Percentiles rank a stretch among this genome's conserved stretches.
Conservation (phyloP, 2,888 invertebrate genomes). For the Xestia c-nigrum region DNA sequence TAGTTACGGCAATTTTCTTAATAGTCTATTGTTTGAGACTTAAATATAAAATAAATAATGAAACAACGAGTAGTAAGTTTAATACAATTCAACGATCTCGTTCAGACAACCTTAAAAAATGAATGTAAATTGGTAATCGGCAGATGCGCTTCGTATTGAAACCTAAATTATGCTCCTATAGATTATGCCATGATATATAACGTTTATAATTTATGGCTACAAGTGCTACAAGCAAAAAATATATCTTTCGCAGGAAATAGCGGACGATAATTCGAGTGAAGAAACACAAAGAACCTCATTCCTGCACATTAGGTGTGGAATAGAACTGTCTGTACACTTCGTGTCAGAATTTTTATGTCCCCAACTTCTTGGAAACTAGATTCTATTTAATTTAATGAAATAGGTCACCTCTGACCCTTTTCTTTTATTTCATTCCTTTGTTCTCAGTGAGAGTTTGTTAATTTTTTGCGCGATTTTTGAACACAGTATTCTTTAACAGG, state of each 20-base stretch:
- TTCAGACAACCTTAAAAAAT: conserved; percentile 24
- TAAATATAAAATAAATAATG: background rate
- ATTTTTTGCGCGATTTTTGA: conserved; percentile 24
- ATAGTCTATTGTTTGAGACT: background rate
- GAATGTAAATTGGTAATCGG: background rate
- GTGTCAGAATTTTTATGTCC: background rate
- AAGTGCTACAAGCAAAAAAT: background rate
- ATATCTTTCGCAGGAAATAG: background rate
- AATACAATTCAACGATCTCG: conserved; percentile 6
- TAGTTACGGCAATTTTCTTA: background rate
- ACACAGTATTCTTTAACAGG: background rate
- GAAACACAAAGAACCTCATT: background rate
- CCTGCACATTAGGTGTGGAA: background rate
- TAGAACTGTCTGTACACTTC: background rate
- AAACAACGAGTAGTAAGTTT: background rate
- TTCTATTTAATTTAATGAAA: conserved; percentile 38
- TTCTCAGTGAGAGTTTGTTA: conserved; percentile 20
- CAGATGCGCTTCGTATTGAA: background rate
- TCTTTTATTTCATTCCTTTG: conserved; percentile 39
- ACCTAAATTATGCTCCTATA: background rate
- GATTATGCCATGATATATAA: background rate
- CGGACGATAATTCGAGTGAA: background rate
- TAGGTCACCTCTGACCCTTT: conserved; percentile 29
- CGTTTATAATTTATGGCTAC: background rate
- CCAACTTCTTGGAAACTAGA: conserved; percentile 25